Evolutionary conservation across 2,888 invertebrate species (phyloP).

Genomic region (Pyrochroa serraticornis): DNA sequence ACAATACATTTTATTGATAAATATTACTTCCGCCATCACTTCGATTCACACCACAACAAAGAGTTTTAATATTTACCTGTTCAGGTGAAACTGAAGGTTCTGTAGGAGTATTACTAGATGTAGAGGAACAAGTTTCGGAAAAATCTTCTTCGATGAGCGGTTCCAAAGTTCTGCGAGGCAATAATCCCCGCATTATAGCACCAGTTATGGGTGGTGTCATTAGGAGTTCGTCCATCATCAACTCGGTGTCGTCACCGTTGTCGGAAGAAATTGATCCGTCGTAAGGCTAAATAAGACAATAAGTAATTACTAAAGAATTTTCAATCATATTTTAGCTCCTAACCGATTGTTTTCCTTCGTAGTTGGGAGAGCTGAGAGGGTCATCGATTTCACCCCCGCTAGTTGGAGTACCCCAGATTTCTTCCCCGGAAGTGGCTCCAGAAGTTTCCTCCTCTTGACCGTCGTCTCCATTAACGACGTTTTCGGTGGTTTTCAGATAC

Average conservation of each 20-base stretch:
- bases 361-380: slow-evolving; percentile 64
- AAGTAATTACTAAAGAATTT: slow-evolving; percentile 3
- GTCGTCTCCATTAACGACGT: slow-evolving; percentile 56
- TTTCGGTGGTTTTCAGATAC: slow-evolving; percentile 64
- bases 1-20: slow-evolving; percentile 43
- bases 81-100: slow-evolving; percentile 54
- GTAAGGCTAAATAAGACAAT: slow-evolving; percentile 41
- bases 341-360: slow-evolving; percentile 65
- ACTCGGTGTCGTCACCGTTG: slow-evolving; percentile 77
- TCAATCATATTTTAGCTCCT: too few species aligned
- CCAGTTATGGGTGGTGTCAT: slow-evolving; percentile 81
- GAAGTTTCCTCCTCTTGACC: slow-evolving; percentile 80
- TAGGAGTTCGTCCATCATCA: slow-evolving; percentile 81
- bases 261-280: slow-evolving; percentile 63
- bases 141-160: slow-evolving; percentile 84
- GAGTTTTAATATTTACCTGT: slow-evolving; percentile 54
- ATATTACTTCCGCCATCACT: slow-evolving; percentile 5
- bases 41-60: neutral
- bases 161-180: slow-evolving; percentile 78
- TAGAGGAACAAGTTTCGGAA: slow-evolving; percentile 67
- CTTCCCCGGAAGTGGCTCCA: slow-evolving; percentile 83
- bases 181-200: slow-evolving; percentile 70
- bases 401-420: slow-evolving; percentile 89
- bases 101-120: slow-evolving; percentile 49
- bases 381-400: slow-evolving; percentile 84